Conservation (phyloP, 2,797 vertebrate species). For the Leontocebus nigricollis region DNA sequence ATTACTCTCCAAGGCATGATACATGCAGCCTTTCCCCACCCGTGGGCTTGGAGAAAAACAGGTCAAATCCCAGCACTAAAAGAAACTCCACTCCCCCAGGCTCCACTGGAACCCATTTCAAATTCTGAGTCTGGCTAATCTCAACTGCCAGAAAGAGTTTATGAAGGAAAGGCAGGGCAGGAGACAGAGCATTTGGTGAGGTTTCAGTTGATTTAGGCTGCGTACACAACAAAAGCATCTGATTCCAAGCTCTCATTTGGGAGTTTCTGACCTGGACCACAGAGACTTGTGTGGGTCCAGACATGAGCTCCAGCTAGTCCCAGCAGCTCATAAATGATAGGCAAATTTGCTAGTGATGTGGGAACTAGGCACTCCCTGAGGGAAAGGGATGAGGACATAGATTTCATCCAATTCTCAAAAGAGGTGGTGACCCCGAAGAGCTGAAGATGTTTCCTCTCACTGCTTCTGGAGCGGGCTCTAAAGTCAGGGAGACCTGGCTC, state of each 20-base stretch:
- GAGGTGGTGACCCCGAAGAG: too few species aligned
- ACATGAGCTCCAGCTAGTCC: too few species aligned
- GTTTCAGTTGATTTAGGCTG: rapidly evolving
- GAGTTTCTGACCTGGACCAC: background rate
- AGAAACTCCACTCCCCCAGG: background rate
- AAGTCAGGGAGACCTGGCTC: rapidly evolving
- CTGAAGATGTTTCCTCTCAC: too few species aligned
- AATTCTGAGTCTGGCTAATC: background rate
- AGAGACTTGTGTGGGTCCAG: too few species aligned
- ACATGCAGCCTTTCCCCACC: too few species aligned
- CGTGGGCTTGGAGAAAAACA: background rate
- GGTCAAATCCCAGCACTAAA: background rate
- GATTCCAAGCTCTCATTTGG: background rate
- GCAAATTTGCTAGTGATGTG: background rate
- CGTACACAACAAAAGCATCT: rapidly evolving
- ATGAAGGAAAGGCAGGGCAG: rapidly evolving
- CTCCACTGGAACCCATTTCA: background rate
- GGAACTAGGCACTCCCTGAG: rapidly evolving
- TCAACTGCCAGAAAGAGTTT: background rate
- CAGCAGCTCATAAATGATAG: rapidly evolving
- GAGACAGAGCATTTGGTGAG: too few species aligned
- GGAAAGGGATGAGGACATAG: rapidly evolving
- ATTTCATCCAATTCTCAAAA: background rate
- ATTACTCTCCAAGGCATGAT: too few species aligned
- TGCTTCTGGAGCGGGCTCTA: background rate